A percentile compares a stretch with the other conserved stretches of the same genome.
Evolutionary conservation across 2,888 invertebrate species (phyloP).

Genomic region (Aphodius sticticus): DNA sequence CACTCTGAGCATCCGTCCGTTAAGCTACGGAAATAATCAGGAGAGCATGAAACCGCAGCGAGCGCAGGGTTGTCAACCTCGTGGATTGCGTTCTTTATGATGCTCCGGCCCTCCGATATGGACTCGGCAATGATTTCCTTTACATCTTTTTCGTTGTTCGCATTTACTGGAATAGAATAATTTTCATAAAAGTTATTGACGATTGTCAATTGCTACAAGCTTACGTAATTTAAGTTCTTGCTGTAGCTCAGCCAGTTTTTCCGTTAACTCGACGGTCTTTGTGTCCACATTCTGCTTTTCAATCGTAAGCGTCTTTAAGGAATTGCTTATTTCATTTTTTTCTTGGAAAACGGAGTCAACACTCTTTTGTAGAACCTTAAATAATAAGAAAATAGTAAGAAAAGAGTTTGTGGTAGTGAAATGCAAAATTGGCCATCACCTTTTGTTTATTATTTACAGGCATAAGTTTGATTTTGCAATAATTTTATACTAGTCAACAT

Average conservation of each 20-base stretch:
- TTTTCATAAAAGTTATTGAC: neutral
- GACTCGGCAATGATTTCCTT: slow-evolving; percentile 51
- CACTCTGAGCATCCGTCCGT: slow-evolving; percentile 57
- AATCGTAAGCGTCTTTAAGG: slow-evolving; percentile 71
- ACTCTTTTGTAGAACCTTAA: slow-evolving; percentile 70
- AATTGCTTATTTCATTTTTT: slow-evolving; percentile 70
- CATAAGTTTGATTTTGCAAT: no score
- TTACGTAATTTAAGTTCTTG: slow-evolving; percentile 58
- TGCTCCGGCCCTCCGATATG: slow-evolving; percentile 54
- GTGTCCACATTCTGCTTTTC: slow-evolving; percentile 69
- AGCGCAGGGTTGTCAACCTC: slow-evolving; percentile 75
- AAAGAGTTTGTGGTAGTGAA: neutral
- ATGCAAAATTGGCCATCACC: no score
- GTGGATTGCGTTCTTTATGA: slow-evolving; percentile 56
- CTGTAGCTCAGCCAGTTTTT: slow-evolving; percentile 54
- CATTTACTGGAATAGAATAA: slow-evolving; percentile 45
- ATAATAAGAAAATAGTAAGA: slow-evolving; percentile 36
- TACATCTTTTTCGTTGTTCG: slow-evolving; percentile 47
- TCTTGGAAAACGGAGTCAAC: slow-evolving; percentile 70
- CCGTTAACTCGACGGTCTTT: slow-evolving; percentile 48
- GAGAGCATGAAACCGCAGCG: slow-evolving; percentile 70
- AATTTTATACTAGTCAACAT: no score
- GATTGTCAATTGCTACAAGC: neutral
- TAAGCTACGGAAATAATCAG: slow-evolving; percentile 66
- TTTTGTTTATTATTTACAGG: no score